Evolutionary conservation across 2,888 invertebrate species (phyloP), one percentile per base, ranked within the genome.

Genomic region (Parapristionchus giblindavisi): DNA sequence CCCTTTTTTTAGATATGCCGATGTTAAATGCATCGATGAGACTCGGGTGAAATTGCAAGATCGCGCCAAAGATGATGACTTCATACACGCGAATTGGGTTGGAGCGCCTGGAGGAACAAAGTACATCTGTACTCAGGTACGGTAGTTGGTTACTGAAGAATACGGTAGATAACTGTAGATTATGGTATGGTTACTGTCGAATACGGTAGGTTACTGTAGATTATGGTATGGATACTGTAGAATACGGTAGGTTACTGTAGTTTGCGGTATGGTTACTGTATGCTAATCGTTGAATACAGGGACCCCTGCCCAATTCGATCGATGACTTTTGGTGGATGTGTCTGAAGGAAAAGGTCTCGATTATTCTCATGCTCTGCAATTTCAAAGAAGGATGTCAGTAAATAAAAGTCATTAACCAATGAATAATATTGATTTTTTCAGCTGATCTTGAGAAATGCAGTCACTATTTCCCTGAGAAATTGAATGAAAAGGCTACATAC

Each of bases 241-340:
- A n/a, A n/a, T n/a, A n/a, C n/a, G n/a, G n/a, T n/a, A n/a, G n/a
- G n/a, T n/a, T n/a, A n/a, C n/a, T n/a, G n/a, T n/a, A n/a, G n/a
- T n/a, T n/a, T n/a, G n/a, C n/a, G n/a, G n/a, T n/a, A n/a, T n/a
- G n/a, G 56, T 56, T 56, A 27, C 29, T 27, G 56, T 56, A 27
- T 29, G 29, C 29, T n/a, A n/a, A n/a, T 43, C 0, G 21, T 29
- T 24, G 29, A 40, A 43, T 96, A 93, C 96, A 68, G 68, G 68
- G 36, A 3, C 68, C 68, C n/a, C 52, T 68, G 14, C 34, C 32
- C 1, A 52, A 68, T n/a, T 52, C 68, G 11, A 21, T 24, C 3
- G 68, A 68, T 8, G 68, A 68, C 24, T 68, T 68, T 27, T 68
- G 68, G 68, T 36, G 52, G 14, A 68, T 68, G 68, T 48, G 48